A percentile compares a stretch with the other conserved stretches of the same genome.
Conservation (phyloP, 2,797 vertebrate species). For the Petrocephalus sullivani region DNA sequence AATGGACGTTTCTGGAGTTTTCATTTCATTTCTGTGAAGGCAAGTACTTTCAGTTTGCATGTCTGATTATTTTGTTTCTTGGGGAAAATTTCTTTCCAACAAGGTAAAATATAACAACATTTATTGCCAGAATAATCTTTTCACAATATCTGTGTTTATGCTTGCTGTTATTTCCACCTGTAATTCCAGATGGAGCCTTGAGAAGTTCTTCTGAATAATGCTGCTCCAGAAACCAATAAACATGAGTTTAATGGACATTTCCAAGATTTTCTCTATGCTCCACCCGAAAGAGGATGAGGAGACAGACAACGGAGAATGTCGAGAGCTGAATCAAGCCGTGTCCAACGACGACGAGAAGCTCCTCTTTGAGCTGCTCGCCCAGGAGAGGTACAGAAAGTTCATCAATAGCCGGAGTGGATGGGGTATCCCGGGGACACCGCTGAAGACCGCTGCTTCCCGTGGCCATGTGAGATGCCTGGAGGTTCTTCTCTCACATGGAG, state of each 20-base stretch:
- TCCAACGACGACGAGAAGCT: conserved; percentile 65
- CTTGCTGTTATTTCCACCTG: conserved; percentile 1
- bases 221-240: conserved; percentile 48
- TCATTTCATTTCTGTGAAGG: conserved; percentile 33
- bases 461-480: conserved; percentile 70
- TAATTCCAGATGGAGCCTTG: conserved; percentile 50
- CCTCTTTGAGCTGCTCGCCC: conserved; percentile 69
- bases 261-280: conserved; percentile 74
- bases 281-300: conserved; percentile 64
- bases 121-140: background rate
- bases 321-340: conserved; percentile 69
- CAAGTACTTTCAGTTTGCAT: conserved; percentile 34
- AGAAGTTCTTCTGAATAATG: conserved; percentile 47
- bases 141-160: background rate
- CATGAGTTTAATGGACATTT: conserved; percentile 89
- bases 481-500: conserved; percentile 77
- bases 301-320: conserved; percentile 53
- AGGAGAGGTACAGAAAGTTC: conserved; percentile 74
- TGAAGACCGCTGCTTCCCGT: conserved; percentile 75
- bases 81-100: background rate
- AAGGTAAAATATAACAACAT: background rate
- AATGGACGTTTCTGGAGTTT: conserved; percentile 21
- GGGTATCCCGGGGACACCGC: conserved; percentile 78
- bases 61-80: background rate
- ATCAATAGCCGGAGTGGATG: conserved; percentile 81